Evolutionary conservation across 2,888 invertebrate genomes (phyloP), one percentile per base, ranked within the genome.

Genomic region (Ecdyonurus torrentis): DNA sequence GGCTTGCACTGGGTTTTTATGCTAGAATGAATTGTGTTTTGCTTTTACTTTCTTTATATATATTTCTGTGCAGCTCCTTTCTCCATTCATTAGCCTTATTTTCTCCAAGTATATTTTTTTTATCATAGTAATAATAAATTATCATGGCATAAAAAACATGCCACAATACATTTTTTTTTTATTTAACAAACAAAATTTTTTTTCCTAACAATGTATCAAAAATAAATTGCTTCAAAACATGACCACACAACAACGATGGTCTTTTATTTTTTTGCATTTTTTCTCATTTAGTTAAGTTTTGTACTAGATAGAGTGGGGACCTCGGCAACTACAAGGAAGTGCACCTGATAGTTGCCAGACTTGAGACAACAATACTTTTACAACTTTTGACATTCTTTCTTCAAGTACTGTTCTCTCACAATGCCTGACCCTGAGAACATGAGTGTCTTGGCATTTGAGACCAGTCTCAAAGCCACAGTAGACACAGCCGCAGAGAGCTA

Each of bases 121-220:
- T 15, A 37, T 37, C 5, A 37, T 37, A 37, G 15, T 37, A 37
- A 37, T 37, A 37, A 37, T 37, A 37, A 37, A 37, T 10, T 15
- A 37, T 37, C 37, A 37, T 37, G 37, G 37, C 37, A 37, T 37
- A 37, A 37, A 37, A 37, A 37, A 37, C 37, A 37, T 37, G 37
- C 37, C 37, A 37, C 37, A 37, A 37, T n/a, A n/a, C n/a, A n/a
- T n/a, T 15, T 37, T 37, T 37, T 37, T 66, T 68, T 66, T 71
- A 70, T 75, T 74, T 75, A 76, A 69, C 76, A 78, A 77, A 77
- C 77, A 76, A 75, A 75, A 76, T 69, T 69, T 22, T 55, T 55
- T 69, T 76, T 77, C 76, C 80, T 80, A 81, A 81, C 80, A 81
- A 79, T 77, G 80, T 82, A 81, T 81, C 81, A 82, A 81, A 81